A percentile compares a stretch with the other conserved stretches of the same genome.
These are phyloP conservation scores for Dipodomys stephensi DNA, from an alignment of 2,113 vertebrate species.

Conservation along the genomic window DNA sequence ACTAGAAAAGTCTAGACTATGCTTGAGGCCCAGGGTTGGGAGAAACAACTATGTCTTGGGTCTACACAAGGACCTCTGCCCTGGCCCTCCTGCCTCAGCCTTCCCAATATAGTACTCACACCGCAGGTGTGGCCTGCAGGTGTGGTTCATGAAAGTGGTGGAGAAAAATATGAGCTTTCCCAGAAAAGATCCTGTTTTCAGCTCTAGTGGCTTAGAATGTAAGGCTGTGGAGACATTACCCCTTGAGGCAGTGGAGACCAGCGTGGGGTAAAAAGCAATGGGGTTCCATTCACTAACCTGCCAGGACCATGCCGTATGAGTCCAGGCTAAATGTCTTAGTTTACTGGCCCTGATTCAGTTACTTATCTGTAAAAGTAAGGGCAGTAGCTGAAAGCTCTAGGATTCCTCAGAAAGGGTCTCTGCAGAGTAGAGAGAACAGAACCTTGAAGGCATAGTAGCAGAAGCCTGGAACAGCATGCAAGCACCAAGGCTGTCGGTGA, in stretches of 20 bases:
- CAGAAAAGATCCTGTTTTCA: not conserved
- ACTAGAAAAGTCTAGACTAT: not conserved
- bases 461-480: not conserved
- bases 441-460: not conserved
- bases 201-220: not conserved
- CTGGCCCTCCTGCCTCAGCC: not conserved
- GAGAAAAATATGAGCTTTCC: not conserved
- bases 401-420: not conserved
- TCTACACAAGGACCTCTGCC: not conserved
- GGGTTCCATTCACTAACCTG: not conserved
- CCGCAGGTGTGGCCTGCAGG: not conserved
- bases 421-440: not conserved
- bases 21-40: not conserved
- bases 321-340: too few relatives aligned
- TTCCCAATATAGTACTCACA: not conserved
- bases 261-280: not conserved
- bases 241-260: fast-evolving
- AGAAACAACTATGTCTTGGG: not conserved
- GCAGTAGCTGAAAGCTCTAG: not conserved
- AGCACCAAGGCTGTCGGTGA: not conserved
- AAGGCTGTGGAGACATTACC: not conserved
- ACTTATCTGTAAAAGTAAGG: not conserved
- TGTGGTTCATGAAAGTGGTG: not conserved
- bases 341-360: not conserved
- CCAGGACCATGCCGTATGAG: not conserved